A percentile compares a stretch with the other conserved stretches of the same genome.
Evolutionary conservation across 2,888 invertebrate genomes (phyloP).

Genomic region (Andrena fulva): DNA sequence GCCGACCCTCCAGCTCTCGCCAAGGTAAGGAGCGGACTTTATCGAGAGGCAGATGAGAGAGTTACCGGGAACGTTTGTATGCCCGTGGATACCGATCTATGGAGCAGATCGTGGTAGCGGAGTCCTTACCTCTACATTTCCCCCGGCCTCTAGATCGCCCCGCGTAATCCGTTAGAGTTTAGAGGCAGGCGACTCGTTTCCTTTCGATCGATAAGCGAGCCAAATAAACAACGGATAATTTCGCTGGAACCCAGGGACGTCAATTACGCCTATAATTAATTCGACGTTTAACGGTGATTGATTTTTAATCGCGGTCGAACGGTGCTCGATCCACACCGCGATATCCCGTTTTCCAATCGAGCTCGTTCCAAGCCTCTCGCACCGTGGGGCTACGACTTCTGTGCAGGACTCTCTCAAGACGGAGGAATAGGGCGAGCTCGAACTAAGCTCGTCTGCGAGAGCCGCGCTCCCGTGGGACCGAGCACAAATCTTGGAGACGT

Average conservation of each 20-base stretch:
- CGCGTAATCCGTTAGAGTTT: slow-evolving; percentile 37
- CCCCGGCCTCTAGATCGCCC: slow-evolving; percentile 29
- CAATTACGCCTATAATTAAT: slow-evolving; percentile 21
- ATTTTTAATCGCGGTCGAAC: slow-evolving; percentile 29
- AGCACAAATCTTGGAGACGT: slow-evolving; percentile 37
- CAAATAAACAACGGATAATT: slow-evolving; percentile 41
- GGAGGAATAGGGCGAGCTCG: not conserved
- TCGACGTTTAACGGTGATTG: slow-evolving; percentile 30
- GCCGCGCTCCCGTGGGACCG: not conserved
- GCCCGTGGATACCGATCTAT: slow-evolving; percentile 67
- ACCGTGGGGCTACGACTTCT: not conserved
- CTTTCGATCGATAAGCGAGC: slow-evolving; percentile 46
- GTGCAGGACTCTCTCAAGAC: not conserved
- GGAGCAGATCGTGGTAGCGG: slow-evolving; percentile 61
- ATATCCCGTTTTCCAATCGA: not conserved
- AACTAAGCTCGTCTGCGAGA: not conserved
- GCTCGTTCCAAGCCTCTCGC: not conserved
- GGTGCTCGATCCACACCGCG: not conserved
- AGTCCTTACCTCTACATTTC: slow-evolving; percentile 53
- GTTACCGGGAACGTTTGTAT: slow-evolving; percentile 69
- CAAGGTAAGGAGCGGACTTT: slow-evolving; percentile 61
- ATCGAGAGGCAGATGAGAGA: slow-evolving; percentile 65
- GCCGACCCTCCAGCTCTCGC: slow-evolving; percentile 14
- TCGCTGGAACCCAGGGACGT: not conserved
- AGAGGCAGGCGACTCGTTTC: slow-evolving; percentile 24